Percentiles rank a stretch among this genome's conserved stretches.
phyloP scores from a whole-genome alignment of 1,140 invertebrate genomes.

The Tribolium madens region DNA sequence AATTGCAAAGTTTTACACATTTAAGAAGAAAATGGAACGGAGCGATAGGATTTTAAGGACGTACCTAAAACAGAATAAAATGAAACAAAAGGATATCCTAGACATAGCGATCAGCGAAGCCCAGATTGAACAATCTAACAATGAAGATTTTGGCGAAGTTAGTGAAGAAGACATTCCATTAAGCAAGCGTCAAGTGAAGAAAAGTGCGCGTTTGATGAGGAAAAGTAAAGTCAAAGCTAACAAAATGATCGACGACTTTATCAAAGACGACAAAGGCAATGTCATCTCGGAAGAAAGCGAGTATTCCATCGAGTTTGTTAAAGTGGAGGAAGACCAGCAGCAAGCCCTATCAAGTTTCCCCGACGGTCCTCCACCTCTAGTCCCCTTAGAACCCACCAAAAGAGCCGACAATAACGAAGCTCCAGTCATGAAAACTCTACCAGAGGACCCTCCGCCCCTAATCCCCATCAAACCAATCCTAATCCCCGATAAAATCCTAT shows the following conservation, averaged over 20 bases:
- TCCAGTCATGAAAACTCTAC: constrained; percentile 27
- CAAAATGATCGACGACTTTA: constrained; percentile 14
- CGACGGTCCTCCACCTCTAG: constrained; percentile 56
- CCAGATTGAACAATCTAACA: constrained; percentile 29
- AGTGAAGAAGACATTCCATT: constrained; percentile 52
- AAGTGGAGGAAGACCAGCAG: background rate
- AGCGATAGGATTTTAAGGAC: constrained; percentile 50
- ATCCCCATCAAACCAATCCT: constrained; percentile 56
- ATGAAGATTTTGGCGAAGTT: background rate
- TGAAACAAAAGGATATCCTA: constrained; percentile 47
- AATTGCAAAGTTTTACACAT: constrained; percentile 56
- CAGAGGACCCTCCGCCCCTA: constrained; percentile 57
- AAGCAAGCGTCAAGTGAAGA: constrained; percentile 26
- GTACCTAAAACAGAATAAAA: constrained; percentile 48
- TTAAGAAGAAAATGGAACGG: constrained; percentile 57
- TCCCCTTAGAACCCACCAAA: constrained; percentile 51
- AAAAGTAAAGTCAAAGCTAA: constrained; percentile 16
- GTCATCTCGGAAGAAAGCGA: constrained; percentile 9
- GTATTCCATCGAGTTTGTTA: background rate
- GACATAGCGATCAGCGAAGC: constrained; percentile 47
- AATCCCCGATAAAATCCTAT: constrained; percentile 41
- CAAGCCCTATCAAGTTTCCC: constrained; percentile 42
- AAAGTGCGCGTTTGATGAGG: background rate
- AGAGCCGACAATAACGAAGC: constrained; percentile 34
- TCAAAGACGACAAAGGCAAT: constrained; percentile 25